These are phyloP conservation scores for Cerastoderma edule DNA, from an alignment of 2,888 invertebrate species.

Conservation along the genomic window DNA sequence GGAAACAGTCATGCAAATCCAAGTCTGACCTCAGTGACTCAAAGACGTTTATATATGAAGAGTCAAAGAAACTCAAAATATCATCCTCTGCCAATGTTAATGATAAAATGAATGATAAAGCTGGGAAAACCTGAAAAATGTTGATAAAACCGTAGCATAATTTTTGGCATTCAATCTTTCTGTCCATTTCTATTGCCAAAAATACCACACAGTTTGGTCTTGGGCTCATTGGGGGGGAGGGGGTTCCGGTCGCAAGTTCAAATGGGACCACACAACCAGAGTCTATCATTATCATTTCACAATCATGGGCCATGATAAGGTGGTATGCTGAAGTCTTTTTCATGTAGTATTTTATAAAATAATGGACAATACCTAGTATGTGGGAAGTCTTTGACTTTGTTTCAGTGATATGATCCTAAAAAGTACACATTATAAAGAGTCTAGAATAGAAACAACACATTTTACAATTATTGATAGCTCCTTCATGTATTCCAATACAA, in stretches of 20 bases:
- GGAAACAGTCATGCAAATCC: constrained; percentile 6
- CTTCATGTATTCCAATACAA: no score
- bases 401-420: no score
- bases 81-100: constrained; percentile 16
- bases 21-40: not conserved
- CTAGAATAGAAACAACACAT: no score
- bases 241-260: constrained; percentile 2
- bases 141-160: not conserved
- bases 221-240: not conserved
- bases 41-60: not conserved
- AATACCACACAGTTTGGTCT: constrained; percentile 15
- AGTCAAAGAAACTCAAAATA: constrained; percentile 11
- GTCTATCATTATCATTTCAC: no score
- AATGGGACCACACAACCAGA: constrained; percentile 10
- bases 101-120: constrained; percentile 19
- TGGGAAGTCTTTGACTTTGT: no score
- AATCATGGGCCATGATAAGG: no score
- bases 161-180: constrained; percentile 1
- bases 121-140: not conserved
- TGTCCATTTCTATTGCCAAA: constrained; percentile 7
- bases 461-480: no score
- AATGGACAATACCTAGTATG: no score
- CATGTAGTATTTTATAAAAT: no score
- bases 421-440: no score
- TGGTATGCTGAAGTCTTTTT: no score